Conservation (phyloP, 2,888 invertebrate genomes). For the Proisotoma minuta region DNA sequence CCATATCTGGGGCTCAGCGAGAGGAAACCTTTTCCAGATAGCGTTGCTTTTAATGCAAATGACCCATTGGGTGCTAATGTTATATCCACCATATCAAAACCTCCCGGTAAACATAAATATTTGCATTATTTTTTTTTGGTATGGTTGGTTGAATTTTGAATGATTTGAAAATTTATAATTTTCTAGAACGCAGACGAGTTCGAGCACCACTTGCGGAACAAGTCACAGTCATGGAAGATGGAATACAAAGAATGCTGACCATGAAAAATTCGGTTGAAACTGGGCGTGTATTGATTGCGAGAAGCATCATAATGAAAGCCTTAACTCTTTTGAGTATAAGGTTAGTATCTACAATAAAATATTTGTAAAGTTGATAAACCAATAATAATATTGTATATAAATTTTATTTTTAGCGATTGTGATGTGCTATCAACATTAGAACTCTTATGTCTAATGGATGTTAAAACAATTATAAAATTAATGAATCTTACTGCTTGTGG, state of each 20-base stretch:
- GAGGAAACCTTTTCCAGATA: constrained; percentile 52
- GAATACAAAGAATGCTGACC: constrained; percentile 55
- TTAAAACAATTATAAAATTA: constrained; percentile 58
- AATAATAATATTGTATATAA: background rate
- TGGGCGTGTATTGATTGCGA: constrained; percentile 56
- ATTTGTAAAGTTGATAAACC: background rate
- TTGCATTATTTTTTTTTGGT: background rate
- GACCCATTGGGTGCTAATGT: constrained; percentile 58
- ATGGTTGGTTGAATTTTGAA: background rate
- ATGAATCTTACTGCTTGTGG: constrained; percentile 61
- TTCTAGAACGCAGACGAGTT: constrained; percentile 40
- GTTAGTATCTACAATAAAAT: too few species aligned
- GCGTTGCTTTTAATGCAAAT: constrained; percentile 54
- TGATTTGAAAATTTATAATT: background rate
- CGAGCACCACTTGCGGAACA: constrained; percentile 54
- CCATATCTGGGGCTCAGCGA: constrained; percentile 52
- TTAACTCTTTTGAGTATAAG: constrained; percentile 55
- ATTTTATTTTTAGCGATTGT: constrained; percentile 51
- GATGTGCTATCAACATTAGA: constrained; percentile 53
- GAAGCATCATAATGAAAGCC: constrained; percentile 58
- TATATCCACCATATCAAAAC: constrained; percentile 49
- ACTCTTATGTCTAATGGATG: constrained; percentile 57
- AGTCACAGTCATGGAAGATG: constrained; percentile 53
- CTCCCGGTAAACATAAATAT: background rate
- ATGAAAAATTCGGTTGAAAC: constrained; percentile 56